These are phyloP conservation scores for Thelaira solivaga DNA, from an alignment of 2,888 invertebrate genomes.

Conservation along the genomic window DNA sequence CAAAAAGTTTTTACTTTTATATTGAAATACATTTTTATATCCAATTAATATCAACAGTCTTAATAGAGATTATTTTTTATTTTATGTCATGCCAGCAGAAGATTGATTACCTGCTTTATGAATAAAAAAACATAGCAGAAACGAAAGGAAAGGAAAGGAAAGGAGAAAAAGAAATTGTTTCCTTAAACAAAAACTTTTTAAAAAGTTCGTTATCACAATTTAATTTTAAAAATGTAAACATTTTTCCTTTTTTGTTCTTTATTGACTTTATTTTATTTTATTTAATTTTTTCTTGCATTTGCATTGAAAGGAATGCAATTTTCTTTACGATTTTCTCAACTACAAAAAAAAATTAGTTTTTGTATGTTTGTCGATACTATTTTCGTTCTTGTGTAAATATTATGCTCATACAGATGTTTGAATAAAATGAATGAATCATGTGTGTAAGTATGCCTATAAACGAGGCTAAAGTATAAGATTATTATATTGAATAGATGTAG, in stretches of 20 bases:
- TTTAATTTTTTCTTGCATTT: constrained; percentile 14
- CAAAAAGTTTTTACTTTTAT: too few relatives aligned
- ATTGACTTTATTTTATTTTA: not conserved
- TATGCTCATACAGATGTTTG: not conserved
- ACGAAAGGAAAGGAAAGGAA: too few relatives aligned
- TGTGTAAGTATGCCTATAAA: not conserved
- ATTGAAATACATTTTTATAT: not conserved
- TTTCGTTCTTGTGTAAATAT: constrained; percentile 21
- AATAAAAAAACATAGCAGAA: too few relatives aligned
- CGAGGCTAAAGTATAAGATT: constrained; percentile 11
- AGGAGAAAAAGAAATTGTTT: constrained; percentile 1
- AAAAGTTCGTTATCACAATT: constrained; percentile 37
- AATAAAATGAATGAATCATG: not conserved
- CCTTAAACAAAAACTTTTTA: constrained; percentile 32
- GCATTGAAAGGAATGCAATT: constrained; percentile 30
- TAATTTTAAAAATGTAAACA: constrained; percentile 23
- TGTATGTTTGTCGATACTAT: not conserved
- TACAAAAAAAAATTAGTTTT: constrained; percentile 37
- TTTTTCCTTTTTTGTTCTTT: not conserved
- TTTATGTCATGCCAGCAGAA: not conserved
- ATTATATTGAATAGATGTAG: constrained; percentile 24
- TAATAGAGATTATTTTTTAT: not conserved
- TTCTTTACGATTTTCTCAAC: constrained; percentile 36
- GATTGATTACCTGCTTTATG: too few relatives aligned
- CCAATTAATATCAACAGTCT: constrained; percentile 10